Evolutionary conservation across 2,113 vertebrate genomes (phyloP).

Genomic region (Brevimyrus niger): DNA sequence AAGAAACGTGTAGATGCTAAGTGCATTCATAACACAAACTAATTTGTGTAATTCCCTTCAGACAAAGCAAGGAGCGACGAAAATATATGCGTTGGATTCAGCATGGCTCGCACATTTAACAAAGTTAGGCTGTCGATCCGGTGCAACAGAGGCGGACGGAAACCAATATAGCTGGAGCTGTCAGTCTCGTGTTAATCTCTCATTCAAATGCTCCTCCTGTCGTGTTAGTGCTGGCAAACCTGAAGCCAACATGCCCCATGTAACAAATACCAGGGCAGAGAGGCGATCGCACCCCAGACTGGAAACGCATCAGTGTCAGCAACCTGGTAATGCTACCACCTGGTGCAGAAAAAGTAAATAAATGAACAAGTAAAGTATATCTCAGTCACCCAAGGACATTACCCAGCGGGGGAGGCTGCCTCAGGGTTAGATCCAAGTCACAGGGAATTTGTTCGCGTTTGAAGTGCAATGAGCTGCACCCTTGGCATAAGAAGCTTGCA

Average conservation of each 20-base stretch:
- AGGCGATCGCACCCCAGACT: background rate
- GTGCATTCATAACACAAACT: constrained; percentile 1
- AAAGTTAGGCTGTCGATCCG: background rate
- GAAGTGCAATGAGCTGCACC: constrained; percentile 17
- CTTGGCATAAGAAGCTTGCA: constrained; percentile 31
- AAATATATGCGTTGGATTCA: background rate
- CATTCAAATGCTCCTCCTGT: background rate
- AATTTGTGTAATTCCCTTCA: background rate
- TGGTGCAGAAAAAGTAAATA: background rate
- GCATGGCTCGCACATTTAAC: background rate
- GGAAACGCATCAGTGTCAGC: background rate
- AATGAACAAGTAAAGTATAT: background rate
- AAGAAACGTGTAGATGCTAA: background rate
- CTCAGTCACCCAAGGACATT: background rate
- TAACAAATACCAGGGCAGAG: background rate
- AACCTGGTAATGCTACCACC: background rate
- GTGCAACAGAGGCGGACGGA: background rate
- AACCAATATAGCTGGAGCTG: background rate
- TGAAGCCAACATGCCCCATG: background rate
- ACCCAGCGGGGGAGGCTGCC: background rate
- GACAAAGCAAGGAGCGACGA: background rate
- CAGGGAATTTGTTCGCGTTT: constrained; percentile 6
- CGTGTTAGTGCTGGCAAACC: background rate
- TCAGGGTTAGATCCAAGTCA: constrained; percentile 11
- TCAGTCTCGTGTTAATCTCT: background rate